phyloP scores from a whole-genome alignment of 2,888 invertebrate species.

The Pantelozetes paolii region DNA sequence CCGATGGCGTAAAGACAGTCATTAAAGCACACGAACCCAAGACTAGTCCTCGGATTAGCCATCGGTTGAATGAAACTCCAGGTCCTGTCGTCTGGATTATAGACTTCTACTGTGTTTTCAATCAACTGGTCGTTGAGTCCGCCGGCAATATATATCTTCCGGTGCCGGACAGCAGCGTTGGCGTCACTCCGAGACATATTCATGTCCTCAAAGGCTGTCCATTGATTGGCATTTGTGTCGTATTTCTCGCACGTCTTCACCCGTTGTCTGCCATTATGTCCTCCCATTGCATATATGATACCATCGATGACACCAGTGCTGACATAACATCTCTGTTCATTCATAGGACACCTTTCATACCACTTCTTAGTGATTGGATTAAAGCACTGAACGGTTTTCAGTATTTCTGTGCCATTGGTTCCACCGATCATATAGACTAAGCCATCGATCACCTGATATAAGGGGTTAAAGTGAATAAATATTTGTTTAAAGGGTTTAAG shows the following conservation, averaged over 20 bases:
- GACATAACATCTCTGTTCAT: constrained; percentile 60
- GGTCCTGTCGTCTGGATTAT: constrained; percentile 64
- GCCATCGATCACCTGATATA: constrained; percentile 24
- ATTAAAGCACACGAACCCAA: constrained; percentile 65
- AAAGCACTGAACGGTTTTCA: constrained; percentile 53
- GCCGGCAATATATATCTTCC: constrained; percentile 69
- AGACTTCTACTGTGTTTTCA: constrained; percentile 69
- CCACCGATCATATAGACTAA: constrained; percentile 56
- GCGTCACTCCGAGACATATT: constrained; percentile 68
- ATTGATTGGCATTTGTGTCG: constrained; percentile 52
- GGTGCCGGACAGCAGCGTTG: constrained; percentile 63
- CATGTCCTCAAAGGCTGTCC: constrained; percentile 56
- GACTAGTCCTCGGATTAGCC: constrained; percentile 69
- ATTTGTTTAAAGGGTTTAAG: no score
- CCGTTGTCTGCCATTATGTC: constrained; percentile 54
- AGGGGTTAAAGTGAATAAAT: not conserved
- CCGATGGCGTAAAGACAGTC: constrained; percentile 71
- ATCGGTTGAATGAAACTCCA: constrained; percentile 65
- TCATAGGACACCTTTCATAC: constrained; percentile 56
- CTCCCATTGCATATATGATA: constrained; percentile 53
- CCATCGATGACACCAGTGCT: constrained; percentile 58
- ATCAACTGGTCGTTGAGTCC: constrained; percentile 76
- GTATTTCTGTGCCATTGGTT: constrained; percentile 55
- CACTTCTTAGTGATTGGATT: constrained; percentile 52
- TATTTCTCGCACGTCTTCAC: constrained; percentile 53